A percentile compares a stretch with the other conserved stretches of the same genome.
phyloP scores from a whole-genome alignment of 2,113 vertebrate species.

The Machaerirhynchus nigripectus region DNA sequence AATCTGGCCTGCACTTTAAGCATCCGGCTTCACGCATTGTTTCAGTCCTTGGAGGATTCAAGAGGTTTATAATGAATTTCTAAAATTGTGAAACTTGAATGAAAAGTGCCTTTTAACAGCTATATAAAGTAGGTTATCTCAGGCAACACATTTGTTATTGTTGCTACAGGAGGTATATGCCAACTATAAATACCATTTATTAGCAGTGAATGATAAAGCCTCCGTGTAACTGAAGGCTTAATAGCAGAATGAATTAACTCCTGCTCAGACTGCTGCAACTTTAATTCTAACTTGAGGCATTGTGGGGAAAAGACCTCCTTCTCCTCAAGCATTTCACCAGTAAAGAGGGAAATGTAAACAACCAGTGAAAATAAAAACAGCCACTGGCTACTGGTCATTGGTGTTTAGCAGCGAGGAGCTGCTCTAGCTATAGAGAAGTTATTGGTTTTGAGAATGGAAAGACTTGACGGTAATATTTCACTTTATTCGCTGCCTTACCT shows the following conservation, averaged over 20 bases:
- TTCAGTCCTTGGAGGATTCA: constrained; percentile 51
- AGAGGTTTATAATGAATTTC: constrained; percentile 61
- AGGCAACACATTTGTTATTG: constrained; percentile 64
- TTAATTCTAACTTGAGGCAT: constrained; percentile 62
- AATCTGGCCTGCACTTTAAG: constrained; percentile 12
- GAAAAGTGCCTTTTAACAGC: constrained; percentile 46
- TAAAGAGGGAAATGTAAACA: not conserved
- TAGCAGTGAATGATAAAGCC: constrained; percentile 54
- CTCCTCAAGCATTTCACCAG: not conserved
- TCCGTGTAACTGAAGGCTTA: constrained; percentile 62
- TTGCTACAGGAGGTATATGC: constrained; percentile 62
- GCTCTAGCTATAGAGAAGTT: not conserved
- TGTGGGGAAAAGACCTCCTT: not conserved
- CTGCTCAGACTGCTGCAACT: constrained; percentile 48
- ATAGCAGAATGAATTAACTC: constrained; percentile 69
- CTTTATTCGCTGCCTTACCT: not conserved
- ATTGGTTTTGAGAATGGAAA: not conserved
- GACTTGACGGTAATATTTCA: not conserved
- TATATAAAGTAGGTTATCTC: constrained; percentile 64
- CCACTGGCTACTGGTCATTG: not conserved
- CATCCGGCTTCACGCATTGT: constrained; percentile 14
- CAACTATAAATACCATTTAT: constrained; percentile 62
- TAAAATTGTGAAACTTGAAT: constrained; percentile 47
- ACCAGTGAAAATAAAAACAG: not conserved
- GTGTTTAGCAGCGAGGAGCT: not conserved